phyloP scores from a whole-genome alignment of 2,113 vertebrate genomes.

The Garra rufa region DNA sequence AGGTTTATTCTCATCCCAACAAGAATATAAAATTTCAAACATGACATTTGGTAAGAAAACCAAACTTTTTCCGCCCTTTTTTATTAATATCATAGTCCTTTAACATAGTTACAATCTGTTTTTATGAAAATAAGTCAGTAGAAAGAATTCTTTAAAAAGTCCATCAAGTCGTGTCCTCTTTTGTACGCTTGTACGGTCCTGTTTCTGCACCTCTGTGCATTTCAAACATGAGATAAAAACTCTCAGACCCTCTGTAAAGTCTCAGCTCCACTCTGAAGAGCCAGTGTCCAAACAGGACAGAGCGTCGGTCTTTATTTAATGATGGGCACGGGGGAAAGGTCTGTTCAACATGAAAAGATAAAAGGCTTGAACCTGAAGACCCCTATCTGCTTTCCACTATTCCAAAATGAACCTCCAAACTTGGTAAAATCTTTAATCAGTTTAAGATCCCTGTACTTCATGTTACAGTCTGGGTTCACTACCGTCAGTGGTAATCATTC shows the following conservation, averaged over 20 bases:
- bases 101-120: slow-evolving; percentile 66
- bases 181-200: slow-evolving; percentile 53
- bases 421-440: slow-evolving; percentile 39
- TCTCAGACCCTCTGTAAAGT: slow-evolving; percentile 38
- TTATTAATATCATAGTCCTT: slow-evolving; percentile 66
- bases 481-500: background rate
- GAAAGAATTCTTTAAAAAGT: slow-evolving; percentile 69
- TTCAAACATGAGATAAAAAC: slow-evolving; percentile 57
- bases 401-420: slow-evolving; percentile 32
- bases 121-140: slow-evolving; percentile 72
- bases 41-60: slow-evolving; percentile 17
- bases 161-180: slow-evolving; percentile 50
- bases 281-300: slow-evolving; percentile 49
- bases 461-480: slow-evolving; percentile 17
- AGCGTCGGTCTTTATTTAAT: slow-evolving; percentile 32
- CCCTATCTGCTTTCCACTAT: slow-evolving; percentile 17
- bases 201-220: slow-evolving; percentile 40
- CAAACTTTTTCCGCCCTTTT: slow-evolving; percentile 53
- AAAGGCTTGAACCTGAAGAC: slow-evolving; percentile 40
- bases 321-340: slow-evolving; percentile 17
- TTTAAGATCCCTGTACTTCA: slow-evolving; percentile 37
- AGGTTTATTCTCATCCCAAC: background rate
- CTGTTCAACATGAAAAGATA: slow-evolving; percentile 49
- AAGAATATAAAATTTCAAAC: background rate
- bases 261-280: slow-evolving; percentile 23